Evolutionary conservation across 2,113 vertebrate species (phyloP).

Genomic region (Haemorhous mexicanus): DNA sequence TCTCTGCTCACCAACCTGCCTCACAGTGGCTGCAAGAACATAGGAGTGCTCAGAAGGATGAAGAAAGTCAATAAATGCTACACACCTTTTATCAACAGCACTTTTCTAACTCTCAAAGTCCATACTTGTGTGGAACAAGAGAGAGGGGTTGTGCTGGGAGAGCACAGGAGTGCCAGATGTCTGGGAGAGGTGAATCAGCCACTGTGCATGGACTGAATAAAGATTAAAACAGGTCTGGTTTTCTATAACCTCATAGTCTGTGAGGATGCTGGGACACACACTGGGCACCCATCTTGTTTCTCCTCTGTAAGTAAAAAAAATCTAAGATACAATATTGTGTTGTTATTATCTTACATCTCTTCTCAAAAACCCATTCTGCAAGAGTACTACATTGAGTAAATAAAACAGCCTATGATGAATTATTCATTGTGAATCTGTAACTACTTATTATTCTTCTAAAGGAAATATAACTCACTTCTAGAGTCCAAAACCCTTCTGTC

Average conservation of each 20-base stretch:
- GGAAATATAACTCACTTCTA: conserved; percentile 38
- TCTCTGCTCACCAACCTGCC: not conserved
- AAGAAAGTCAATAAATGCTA: not conserved
- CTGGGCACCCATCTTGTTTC: not conserved
- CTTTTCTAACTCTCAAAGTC: not conserved
- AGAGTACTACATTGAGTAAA: conserved; percentile 32
- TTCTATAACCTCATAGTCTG: not conserved
- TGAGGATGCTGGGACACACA: not conserved
- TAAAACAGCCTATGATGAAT: conserved; percentile 53
- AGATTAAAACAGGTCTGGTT: not conserved
- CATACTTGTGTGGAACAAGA: not conserved
- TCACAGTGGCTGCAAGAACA: not conserved
- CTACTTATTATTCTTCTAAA: conserved; percentile 57
- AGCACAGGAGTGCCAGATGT: not conserved
- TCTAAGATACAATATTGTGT: not conserved
- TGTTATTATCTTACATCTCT: conserved; percentile 55
- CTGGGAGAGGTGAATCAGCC: not conserved
- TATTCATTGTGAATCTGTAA: conserved; percentile 52
- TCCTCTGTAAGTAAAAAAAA: conserved; percentile 45
- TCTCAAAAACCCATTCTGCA: conserved; percentile 36
- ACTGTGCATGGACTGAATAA: not conserved
- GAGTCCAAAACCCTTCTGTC: conserved; percentile 2
- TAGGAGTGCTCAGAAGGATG: not conserved
- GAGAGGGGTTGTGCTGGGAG: rapidly evolving
- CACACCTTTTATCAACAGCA: not conserved